Evolutionary conservation across 2,113 vertebrate species (phyloP).

Genomic region (Hystrix cristata): DNA sequence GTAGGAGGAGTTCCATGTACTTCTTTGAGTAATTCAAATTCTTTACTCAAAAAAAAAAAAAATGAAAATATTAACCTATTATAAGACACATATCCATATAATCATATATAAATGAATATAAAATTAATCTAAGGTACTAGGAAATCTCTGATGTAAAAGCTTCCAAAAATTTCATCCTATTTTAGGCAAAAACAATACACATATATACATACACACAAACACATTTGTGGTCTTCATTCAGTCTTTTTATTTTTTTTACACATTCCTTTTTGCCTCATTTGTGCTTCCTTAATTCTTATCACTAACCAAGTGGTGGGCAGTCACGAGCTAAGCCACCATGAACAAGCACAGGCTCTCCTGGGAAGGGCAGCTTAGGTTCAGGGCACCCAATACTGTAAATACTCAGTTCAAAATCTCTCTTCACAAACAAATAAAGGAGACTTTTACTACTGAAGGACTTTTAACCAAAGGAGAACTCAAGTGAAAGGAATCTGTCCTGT

Average conservation of each 20-base stretch:
- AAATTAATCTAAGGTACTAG: conserved; percentile 22
- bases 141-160: conserved; percentile 21
- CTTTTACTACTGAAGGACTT: conserved; percentile 15
- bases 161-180: conserved; percentile 14
- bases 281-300: background rate
- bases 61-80: background rate
- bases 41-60: background rate
- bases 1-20: background rate
- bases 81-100: background rate
- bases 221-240: background rate
- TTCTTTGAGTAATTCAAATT: background rate
- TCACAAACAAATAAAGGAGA: background rate
- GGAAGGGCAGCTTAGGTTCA: background rate
- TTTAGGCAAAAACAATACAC: conserved; percentile 13
- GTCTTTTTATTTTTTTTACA: background rate
- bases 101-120: background rate
- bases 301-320: background rate
- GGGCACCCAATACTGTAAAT: background rate
- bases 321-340: background rate
- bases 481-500: background rate
- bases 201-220: background rate
- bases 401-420: background rate
- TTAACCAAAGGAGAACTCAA: background rate
- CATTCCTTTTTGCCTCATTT: background rate
- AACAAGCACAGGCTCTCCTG: background rate